Percentiles rank a stretch among this genome's conserved stretches.
phyloP scores from a whole-genome alignment of 2,888 invertebrate genomes.

The Siphlonurus alternatus region DNA sequence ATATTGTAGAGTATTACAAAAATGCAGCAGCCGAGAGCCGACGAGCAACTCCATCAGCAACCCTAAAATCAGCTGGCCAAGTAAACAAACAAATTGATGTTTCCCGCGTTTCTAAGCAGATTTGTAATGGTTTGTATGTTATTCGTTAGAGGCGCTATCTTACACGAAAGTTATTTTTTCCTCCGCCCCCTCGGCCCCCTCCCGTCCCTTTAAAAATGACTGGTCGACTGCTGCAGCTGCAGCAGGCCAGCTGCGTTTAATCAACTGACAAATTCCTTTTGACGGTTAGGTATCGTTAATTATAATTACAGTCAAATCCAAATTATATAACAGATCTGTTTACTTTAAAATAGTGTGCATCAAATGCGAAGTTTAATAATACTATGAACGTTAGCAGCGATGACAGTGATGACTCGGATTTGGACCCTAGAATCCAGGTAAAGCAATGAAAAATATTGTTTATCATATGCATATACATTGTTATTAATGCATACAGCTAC shows the following conservation, averaged over 20 bases:
- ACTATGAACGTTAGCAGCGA: conserved; percentile 14
- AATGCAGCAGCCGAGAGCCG: background rate
- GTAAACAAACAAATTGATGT: background rate
- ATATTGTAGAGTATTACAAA: too few relatives aligned
- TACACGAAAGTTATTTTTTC: too few relatives aligned
- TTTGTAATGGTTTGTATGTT: too few relatives aligned
- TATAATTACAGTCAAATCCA: too few relatives aligned
- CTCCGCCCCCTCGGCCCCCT: too few relatives aligned
- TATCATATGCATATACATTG: background rate
- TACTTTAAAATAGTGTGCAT: background rate
- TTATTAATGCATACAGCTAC: background rate
- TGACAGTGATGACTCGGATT: conserved; percentile 24
- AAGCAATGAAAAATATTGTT: background rate
- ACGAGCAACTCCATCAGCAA: background rate
- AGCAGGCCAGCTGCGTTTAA: too few relatives aligned
- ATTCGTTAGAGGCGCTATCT: too few relatives aligned
- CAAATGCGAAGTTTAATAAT: background rate
- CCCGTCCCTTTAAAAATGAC: too few relatives aligned
- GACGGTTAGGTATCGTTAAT: too few relatives aligned
- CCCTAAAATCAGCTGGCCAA: background rate
- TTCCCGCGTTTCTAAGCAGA: background rate
- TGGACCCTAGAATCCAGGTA: conserved; percentile 35
- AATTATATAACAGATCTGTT: too few relatives aligned
- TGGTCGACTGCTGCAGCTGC: too few relatives aligned
- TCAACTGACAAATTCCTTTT: too few relatives aligned